Base-by-base conservation (phyloP, 23 tunicate species). In the Ciona savignyi region DNA sequence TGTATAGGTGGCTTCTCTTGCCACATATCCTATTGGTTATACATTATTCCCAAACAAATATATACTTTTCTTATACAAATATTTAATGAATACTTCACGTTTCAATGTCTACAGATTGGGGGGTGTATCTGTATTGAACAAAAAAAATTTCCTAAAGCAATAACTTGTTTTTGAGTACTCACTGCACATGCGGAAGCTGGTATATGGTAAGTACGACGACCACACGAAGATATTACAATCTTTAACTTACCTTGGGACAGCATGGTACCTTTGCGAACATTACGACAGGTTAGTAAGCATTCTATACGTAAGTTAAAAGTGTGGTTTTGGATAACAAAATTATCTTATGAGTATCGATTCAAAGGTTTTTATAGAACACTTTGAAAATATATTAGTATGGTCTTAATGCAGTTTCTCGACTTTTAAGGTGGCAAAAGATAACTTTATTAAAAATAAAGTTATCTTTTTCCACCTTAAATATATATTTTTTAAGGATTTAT, bases 111-210 rank as follows among this genome's bases (percentile, higher is more conserved):
- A 60, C 79, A 83, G 32, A 74, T 88, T 1, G 96, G 96, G 1
- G 70, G 11, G 56, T 42, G 64, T 49, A 60, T 88, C 0, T 88
- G 87, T 34, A 29, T 82, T n/a, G 35, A 68, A 60, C 64, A 68
- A 3, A 35, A 77, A 29, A 80, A 81, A 32, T n/a, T 34, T 24
- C 26, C 75, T 27, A 88, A 82, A 66, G 96, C 96, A 2, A 88
- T 88, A 32, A 82, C 87, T 0, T 88, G 96, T 51, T 88, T n/a
- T 88, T 67, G 96, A 88, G 68, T 82, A 88, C 67, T 88, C 96
- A 2, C 79, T 81, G 33, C 87, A 81, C 76, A 88, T 88, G 96
- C 74, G 96, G n/a, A 73, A 65, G 35, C 61, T 66, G 4, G 30
- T 88, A 67, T 88, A 77, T 67, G 96, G 96, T 2, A 72, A 65